Evolutionary conservation across 2,113 vertebrate genomes (phyloP).

Genomic region (Bos taurus): DNA sequence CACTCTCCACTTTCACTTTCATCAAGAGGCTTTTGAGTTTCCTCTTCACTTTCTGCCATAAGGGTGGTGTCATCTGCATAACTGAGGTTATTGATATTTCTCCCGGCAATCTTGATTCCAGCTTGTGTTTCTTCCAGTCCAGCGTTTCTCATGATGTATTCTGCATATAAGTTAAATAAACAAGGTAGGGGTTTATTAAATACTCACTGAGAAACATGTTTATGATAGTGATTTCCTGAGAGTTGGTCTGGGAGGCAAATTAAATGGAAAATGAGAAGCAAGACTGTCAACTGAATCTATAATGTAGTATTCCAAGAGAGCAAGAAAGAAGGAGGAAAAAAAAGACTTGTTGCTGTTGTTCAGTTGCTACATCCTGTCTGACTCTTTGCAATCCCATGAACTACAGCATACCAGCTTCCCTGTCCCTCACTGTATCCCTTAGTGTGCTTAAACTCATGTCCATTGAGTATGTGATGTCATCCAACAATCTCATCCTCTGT

Average conservation of each 20-base stretch:
- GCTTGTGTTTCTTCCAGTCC: too few species aligned
- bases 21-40: too few species aligned
- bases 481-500: not conserved
- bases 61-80: too few species aligned
- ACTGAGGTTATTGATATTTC: too few species aligned
- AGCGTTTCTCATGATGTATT: too few species aligned
- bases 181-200: not conserved
- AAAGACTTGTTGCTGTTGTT: not conserved
- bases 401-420: not conserved
- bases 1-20: too few species aligned
- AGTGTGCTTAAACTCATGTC: not conserved
- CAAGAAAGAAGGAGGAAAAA: not conserved
- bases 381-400: not conserved
- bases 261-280: not conserved
- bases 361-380: not conserved
- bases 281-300: not conserved
- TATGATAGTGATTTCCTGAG: not conserved
- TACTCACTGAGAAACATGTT: not conserved
- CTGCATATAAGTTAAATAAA: too few species aligned
- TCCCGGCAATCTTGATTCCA: too few species aligned
- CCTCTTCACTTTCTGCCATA: too few species aligned
- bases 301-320: not conserved
- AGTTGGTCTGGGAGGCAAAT: not conserved
- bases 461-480: not conserved
- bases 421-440: not conserved